Percentiles rank a stretch among this genome's conserved stretches.
Conservation (phyloP, 30 jellyfish, hydroid and myxozoan genomes). For the Mastigias papua region DNA sequence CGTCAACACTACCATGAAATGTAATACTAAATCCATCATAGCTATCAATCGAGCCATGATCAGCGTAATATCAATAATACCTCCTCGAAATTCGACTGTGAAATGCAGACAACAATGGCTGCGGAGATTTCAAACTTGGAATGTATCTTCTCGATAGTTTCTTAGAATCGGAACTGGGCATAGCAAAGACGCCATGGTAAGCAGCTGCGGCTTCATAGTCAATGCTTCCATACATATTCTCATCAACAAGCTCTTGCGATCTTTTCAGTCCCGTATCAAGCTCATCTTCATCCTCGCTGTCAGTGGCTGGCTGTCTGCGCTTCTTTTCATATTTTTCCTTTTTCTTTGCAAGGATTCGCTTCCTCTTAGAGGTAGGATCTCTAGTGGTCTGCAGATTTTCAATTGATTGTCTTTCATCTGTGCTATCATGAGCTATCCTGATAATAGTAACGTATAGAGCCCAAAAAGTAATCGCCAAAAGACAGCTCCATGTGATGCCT, state of each 20-base stretch:
- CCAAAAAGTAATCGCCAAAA: constrained; percentile 22
- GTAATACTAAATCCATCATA: too few relatives aligned
- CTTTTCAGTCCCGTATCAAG: neutral
- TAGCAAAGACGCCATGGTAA: constrained; percentile 44
- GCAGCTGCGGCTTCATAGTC: constrained; percentile 32
- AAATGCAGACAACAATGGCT: constrained; percentile 62
- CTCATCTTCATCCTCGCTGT: neutral
- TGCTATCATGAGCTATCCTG: constrained; percentile 8
- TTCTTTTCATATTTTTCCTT: constrained; percentile 52
- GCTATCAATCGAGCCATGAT: too few relatives aligned
- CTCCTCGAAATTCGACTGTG: constrained; percentile 45
- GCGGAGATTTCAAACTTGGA: constrained; percentile 77
- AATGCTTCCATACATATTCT: neutral
- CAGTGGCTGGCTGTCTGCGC: neutral
- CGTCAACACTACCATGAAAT: too few relatives aligned
- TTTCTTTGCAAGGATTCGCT: constrained; percentile 62
- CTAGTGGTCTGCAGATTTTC: constrained; percentile 33
- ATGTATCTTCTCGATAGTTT: neutral
- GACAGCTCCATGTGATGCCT: constrained; percentile 63
- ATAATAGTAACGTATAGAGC: constrained; percentile 4
- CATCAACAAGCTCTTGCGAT: constrained; percentile 15
- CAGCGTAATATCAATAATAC: neutral
- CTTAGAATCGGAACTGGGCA: neutral
- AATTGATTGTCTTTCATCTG: constrained; percentile 30
- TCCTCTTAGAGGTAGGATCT: constrained; percentile 29